These are phyloP conservation scores for Pachyuromys duprasi DNA, from an alignment of 2,797 vertebrate genomes.

Conservation along the genomic window DNA sequence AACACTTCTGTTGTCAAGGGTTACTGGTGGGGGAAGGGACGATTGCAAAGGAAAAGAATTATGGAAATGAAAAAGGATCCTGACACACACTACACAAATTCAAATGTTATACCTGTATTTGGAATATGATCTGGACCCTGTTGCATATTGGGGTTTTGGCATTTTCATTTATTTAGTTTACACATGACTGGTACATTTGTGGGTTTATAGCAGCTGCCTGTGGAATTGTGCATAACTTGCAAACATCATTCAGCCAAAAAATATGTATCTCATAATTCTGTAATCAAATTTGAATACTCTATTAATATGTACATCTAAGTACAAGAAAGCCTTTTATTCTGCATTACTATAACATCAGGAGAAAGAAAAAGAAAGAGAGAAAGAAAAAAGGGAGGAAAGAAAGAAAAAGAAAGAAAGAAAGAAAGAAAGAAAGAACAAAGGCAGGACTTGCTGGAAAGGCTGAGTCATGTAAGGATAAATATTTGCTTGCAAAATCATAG, in stretches of 20 bases:
- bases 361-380: background rate
- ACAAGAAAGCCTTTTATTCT: background rate
- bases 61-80: conserved; percentile 66
- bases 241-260: conserved; percentile 34
- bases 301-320: background rate
- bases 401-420: background rate
- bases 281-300: background rate
- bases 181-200: conserved; percentile 25
- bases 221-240: background rate
- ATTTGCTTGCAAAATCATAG: background rate
- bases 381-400: too few relatives aligned
- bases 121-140: conserved; percentile 29
- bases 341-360: background rate
- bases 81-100: background rate
- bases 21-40: conserved; percentile 70
- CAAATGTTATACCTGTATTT: conserved; percentile 36
- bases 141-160: conserved; percentile 30
- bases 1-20: conserved; percentile 70
- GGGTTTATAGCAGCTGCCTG: background rate
- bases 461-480: background rate
- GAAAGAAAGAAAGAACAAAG: background rate
- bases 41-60: conserved; percentile 37
- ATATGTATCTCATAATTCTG: background rate
- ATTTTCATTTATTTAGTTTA: conserved; percentile 56
- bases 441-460: background rate